Base-by-base conservation (phyloP, 2,113 vertebrate genomes). In the Seriola dumerili region DNA sequence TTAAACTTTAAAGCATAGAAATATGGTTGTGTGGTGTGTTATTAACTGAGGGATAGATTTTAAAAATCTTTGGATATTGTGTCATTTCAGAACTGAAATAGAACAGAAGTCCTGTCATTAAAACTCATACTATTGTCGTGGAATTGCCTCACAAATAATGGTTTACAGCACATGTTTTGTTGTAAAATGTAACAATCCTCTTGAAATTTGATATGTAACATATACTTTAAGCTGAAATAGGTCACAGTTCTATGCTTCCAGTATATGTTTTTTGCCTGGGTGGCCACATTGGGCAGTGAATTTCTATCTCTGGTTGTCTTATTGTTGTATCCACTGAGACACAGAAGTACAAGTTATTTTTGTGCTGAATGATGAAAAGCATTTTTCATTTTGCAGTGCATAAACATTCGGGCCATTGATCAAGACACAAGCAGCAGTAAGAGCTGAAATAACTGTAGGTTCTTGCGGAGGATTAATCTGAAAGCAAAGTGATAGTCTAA, bases 321-420 rank as follows among this genome's bases (percentile, higher is more conserved):
- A 32, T 21, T 77, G 50, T 44, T 40, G 63, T 12, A 19, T 40
- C 65, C 25, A 72, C 57, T 3, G 42, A 66, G 52, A 55, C 38
- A 46, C 34, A n/a, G 19, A 29, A 17, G 44, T 58, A 25, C 38
- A 72, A n/a, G 25, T 48, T 50, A 50, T 52, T 78, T 72, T 57
- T 67, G 44, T 55, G 73, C 72, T 23, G 36, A 21, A 48, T 48
- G 46, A 25, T 19, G 25, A 38, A 73, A 59, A 59, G 12, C 5
- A 9, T 34, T 72, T 77, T 62, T 72, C n/a, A 72, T 55, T 14
- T 85, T 73, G 63, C 23, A 68, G 2, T 16, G 55, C 55, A 46
- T 68, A 59, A 50, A 63, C 23, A 34, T 63, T 62, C 57, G 25
- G 62, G 48, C 54, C 68, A 67, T 54, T 72, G 61, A 81, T 72